Evolutionary conservation across 2,797 vertebrate species (phyloP), one percentile per base, ranked within the genome.

Genomic region (Merluccius polli): DNA sequence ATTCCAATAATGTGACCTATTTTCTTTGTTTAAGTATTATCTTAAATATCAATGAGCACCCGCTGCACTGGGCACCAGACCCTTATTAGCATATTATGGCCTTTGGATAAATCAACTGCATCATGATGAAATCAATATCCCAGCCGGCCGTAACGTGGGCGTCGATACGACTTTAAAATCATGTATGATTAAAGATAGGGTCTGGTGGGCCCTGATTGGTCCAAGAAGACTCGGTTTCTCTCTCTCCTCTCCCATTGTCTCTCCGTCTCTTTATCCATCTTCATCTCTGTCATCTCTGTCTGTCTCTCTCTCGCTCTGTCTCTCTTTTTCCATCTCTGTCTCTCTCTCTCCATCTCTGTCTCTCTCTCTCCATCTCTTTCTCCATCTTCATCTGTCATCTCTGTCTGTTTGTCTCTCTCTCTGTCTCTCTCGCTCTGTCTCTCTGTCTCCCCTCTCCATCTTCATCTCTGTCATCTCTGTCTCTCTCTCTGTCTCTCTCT

Each of bases 101-200:
- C 52, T 65, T 65, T 27, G 59, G 24, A 65, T 65, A 65, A 65
- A 65, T 65, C 21, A 21, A 29, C 52, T 73, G 36, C 21, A 35
- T 52, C 73, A 36, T 71, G n/a, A 29, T 74, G 16, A 27, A 70
- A 82, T 81, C 76, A 31, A 80, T 80, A 72, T 0, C n/a, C 32
- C 72, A 16, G 72, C 44, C 21, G 11, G 3, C 27, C 74, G n/a
- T 27, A 32, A 8, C 5, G 4, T 38, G 36, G n/a, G 71, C 71
- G n/a, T 75, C 44, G 1, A 77, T 52, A 36, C 36, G 31, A 32
- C 18, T 41, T 75, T 72, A 35, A 84, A 79, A 71, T 76, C 38
- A 67, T 76, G 70, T 75, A 81, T 73, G 70, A 84, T 79, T 75
- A 76, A 72, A 73, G 79, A 75, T 11, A 13, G 38, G 79, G 76